phyloP scores from a whole-genome alignment of 1,140 invertebrate species.

The Eupristina koningsbergeri region DNA sequence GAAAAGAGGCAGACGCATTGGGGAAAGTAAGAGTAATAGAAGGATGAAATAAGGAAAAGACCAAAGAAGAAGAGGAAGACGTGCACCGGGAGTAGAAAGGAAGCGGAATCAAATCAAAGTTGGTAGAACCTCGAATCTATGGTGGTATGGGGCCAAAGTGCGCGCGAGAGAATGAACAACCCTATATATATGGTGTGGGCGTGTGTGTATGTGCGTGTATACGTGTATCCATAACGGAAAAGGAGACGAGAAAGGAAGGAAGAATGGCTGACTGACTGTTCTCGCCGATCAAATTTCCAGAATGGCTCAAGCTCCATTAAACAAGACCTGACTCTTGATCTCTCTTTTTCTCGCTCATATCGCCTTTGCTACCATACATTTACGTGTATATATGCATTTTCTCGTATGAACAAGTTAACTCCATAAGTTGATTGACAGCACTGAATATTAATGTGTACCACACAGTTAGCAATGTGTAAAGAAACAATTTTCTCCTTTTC shows the following conservation, averaged over 20 bases:
- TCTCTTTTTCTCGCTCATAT: not conserved
- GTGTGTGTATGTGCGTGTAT: not conserved
- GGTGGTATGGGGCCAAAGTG: slow-evolving; percentile 52
- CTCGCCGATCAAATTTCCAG: slow-evolving; percentile 66
- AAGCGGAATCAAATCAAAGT: slow-evolving; percentile 68
- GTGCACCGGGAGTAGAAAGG: slow-evolving; percentile 39
- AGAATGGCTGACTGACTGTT: slow-evolving; percentile 59
- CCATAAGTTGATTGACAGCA: too few species aligned
- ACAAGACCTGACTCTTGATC: slow-evolving; percentile 55
- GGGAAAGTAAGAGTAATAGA: slow-evolving; percentile 30
- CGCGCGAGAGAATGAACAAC: slow-evolving; percentile 48
- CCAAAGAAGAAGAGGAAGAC: slow-evolving; percentile 50
- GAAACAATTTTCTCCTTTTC: too few species aligned
- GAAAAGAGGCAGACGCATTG: slow-evolving; percentile 28
- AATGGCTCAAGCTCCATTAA: slow-evolving; percentile 66
- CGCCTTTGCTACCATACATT: not conserved
- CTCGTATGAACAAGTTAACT: too few species aligned
- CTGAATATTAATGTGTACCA: too few species aligned
- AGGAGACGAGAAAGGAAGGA: slow-evolving; percentile 52
- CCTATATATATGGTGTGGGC: not conserved
- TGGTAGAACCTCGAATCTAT: slow-evolving; percentile 61
- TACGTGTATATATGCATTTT: not conserved
- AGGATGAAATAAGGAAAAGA: slow-evolving; percentile 46
- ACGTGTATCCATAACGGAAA: slow-evolving; percentile 19
- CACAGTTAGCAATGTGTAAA: too few species aligned